Conservation (phyloP, 2,113 vertebrate species). For the Pollimyrus isidori region DNA sequence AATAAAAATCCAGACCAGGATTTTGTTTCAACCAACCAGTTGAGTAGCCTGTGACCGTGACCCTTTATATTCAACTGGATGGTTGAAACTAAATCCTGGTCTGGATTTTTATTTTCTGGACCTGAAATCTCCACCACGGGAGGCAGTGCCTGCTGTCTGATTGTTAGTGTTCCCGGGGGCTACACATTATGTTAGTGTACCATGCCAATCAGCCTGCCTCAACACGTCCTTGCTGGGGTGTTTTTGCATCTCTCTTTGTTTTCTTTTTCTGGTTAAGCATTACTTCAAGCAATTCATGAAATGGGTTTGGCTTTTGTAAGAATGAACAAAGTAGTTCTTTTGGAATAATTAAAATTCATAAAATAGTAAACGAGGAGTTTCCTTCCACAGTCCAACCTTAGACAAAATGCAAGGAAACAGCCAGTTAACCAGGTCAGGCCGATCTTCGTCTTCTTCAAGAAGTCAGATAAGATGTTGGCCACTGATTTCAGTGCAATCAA, state of each 20-base stretch:
- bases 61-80: neutral
- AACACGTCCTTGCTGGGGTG: neutral
- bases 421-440: neutral
- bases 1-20: neutral
- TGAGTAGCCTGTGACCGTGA: neutral
- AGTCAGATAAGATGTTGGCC: neutral
- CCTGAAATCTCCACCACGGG: neutral
- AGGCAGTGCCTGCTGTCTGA: neutral
- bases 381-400: neutral
- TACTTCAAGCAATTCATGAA: neutral
- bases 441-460: neutral
- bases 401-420: neutral
- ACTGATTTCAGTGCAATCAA: neutral
- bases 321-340: neutral
- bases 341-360: neutral
- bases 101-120: neutral
- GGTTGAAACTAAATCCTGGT: neutral
- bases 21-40: neutral
- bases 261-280: neutral
- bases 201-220: constrained; percentile 14
- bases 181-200: constrained; percentile 25
- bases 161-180: constrained; percentile 23
- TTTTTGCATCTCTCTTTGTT: neutral
- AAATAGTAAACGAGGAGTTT: neutral
- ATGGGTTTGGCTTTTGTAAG: neutral